These are phyloP conservation scores for Bursaphelenchus mucronatus DNA, from an alignment of 1,140 invertebrate species.

Conservation along the genomic window DNA sequence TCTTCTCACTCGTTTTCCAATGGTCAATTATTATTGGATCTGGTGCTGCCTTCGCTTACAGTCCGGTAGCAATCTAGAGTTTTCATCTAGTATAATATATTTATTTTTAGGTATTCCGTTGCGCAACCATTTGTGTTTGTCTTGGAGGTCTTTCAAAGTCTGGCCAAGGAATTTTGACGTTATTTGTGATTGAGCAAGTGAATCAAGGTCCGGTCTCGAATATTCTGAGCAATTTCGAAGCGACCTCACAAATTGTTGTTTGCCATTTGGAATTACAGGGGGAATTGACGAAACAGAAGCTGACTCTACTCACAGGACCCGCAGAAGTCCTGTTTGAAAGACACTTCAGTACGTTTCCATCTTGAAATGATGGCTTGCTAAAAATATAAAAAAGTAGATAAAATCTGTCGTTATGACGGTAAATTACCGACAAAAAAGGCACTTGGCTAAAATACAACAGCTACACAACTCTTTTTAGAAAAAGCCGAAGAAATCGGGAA, in stretches of 20 bases:
- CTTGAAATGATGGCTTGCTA: neutral
- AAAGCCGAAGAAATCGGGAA: slow-evolving; percentile 19
- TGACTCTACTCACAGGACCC: slow-evolving; percentile 31
- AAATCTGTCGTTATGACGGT: too few species aligned
- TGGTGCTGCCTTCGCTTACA: slow-evolving; percentile 33
- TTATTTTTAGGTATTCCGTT: slow-evolving; percentile 44
- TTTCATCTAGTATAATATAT: neutral
- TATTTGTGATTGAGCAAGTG: slow-evolving; percentile 35
- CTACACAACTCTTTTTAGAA: slow-evolving; percentile 14
- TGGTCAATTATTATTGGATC: slow-evolving; percentile 30
- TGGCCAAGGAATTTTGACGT: slow-evolving; percentile 35
- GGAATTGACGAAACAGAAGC: slow-evolving; percentile 26
- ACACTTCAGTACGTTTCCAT: slow-evolving; percentile 35
- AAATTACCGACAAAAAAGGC: too few species aligned
- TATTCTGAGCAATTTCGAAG: slow-evolving; percentile 37
- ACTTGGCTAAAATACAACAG: neutral
- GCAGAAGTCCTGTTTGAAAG: slow-evolving; percentile 41
- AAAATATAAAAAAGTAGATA: too few species aligned
- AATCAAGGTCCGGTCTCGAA: slow-evolving; percentile 31
- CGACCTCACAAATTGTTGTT: slow-evolving; percentile 34
- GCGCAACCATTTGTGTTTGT: slow-evolving; percentile 33
- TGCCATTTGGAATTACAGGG: slow-evolving; percentile 40
- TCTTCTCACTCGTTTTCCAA: slow-evolving; percentile 21
- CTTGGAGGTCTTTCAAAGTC: slow-evolving; percentile 35
- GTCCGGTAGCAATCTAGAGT: slow-evolving; percentile 27